These are phyloP conservation scores for Pipistrellus pipistrellus DNA, from an alignment of 2,797 vertebrate genomes.

Conservation along the genomic window DNA sequence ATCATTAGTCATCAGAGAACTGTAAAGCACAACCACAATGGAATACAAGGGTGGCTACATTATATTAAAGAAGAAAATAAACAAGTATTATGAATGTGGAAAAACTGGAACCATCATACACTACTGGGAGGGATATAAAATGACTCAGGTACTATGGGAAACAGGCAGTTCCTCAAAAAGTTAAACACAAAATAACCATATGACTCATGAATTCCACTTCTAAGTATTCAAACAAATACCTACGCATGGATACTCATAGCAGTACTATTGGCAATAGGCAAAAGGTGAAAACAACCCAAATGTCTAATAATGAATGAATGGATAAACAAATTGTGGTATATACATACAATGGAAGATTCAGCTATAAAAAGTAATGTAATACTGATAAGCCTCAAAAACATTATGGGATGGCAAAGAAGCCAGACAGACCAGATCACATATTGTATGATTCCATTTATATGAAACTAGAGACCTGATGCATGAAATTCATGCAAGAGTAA, in stretches of 20 bases:
- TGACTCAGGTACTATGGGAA: background rate
- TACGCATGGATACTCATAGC: background rate
- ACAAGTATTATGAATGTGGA: background rate
- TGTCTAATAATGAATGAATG: background rate
- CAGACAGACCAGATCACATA: background rate
- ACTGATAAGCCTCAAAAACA: constrained; percentile 12
- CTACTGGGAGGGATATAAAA: background rate
- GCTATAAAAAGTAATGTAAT: background rate
- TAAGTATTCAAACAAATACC: background rate
- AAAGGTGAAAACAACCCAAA: constrained; percentile 34
- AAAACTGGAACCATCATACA: background rate
- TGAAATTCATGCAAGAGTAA: too few relatives aligned
- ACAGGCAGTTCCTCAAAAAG: constrained; percentile 8
- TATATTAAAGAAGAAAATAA: too few relatives aligned
- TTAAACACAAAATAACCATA: constrained; percentile 10
- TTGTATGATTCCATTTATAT: background rate
- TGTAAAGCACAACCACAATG: background rate
- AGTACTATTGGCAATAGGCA: background rate
- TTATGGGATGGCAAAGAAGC: constrained; percentile 10
- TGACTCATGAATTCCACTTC: constrained; percentile 8
- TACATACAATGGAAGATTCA: background rate
- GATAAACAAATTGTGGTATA: background rate
- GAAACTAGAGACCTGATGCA: too few relatives aligned
- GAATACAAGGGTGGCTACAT: background rate
- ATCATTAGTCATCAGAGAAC: constrained; percentile 13